phyloP scores from a whole-genome alignment of 2,888 invertebrate genomes.

The Torymus auratus region DNA sequence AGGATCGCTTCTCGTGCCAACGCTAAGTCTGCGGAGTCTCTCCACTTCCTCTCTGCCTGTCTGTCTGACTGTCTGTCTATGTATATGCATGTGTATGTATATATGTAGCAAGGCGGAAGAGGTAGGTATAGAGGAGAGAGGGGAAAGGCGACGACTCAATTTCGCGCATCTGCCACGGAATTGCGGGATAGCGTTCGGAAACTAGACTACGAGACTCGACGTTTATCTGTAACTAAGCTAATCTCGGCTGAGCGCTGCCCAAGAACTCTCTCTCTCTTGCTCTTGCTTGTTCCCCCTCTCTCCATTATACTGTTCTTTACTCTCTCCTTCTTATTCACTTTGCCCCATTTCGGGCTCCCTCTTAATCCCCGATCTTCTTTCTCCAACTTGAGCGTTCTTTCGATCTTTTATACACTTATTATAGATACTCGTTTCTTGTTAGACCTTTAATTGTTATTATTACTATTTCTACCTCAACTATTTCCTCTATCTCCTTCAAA shows the following conservation, averaged over 20 bases:
- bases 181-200: conserved; percentile 56
- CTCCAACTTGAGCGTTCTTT: no score
- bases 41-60: no score
- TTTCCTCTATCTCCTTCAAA: no score
- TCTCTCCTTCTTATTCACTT: neutral
- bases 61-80: neutral
- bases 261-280: conserved; percentile 55
- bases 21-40: no score
- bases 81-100: neutral
- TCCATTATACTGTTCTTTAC: neutral
- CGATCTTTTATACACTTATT: no score
- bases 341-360: neutral
- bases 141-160: conserved; percentile 55
- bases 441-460: no score
- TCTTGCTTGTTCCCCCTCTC: neutral
- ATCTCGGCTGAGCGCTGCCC: conserved; percentile 69
- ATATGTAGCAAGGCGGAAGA: no score
- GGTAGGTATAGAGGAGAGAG: neutral
- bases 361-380: neutral
- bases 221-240: conserved; percentile 74
- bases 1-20: neutral
- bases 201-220: conserved; percentile 61
- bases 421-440: no score
- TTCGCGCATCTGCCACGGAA: conserved; percentile 59
- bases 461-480: no score